Evolutionary conservation across 2,888 invertebrate species (phyloP).

Genomic region (Minunthozetes semirufus): DNA sequence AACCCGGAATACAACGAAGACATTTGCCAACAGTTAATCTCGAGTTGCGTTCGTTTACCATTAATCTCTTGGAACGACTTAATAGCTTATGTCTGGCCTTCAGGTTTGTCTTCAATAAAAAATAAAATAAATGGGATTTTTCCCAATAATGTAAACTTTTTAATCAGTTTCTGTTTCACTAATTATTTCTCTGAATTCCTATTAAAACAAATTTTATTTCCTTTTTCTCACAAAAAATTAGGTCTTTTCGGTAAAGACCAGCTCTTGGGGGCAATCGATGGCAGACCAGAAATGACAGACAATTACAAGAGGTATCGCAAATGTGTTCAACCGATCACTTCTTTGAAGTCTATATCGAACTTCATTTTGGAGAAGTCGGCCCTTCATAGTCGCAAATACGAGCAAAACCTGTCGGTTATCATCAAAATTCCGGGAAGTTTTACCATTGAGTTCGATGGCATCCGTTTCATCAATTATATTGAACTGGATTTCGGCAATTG

Average conservation of each 20-base stretch:
- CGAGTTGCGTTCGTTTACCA: neutral
- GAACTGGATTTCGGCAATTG: constrained; percentile 21
- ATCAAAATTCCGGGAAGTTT: neutral
- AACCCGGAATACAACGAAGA: neutral
- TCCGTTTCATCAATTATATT: constrained; percentile 11
- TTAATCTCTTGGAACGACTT: constrained; percentile 16
- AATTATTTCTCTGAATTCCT: neutral
- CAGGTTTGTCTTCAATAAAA: neutral
- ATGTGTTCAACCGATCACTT: neutral
- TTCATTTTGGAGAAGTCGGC: neutral
- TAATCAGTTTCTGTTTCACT: neutral
- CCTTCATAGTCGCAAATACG: neutral
- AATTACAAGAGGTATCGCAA: neutral
- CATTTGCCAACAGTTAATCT: neutral
- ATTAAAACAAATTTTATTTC: neutral
- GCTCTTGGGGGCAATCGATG: neutral
- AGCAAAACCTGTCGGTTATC: neutral
- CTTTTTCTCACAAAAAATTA: neutral
- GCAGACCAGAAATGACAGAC: neutral
- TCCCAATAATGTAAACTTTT: neutral
- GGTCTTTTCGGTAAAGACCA: neutral
- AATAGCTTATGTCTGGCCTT: constrained; percentile 25
- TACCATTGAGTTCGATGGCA: neutral
- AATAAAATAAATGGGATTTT: neutral
- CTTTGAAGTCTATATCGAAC: neutral